Evolutionary conservation across 1,140 invertebrate genomes (phyloP).

Genomic region (Cherax quadricarinatus): DNA sequence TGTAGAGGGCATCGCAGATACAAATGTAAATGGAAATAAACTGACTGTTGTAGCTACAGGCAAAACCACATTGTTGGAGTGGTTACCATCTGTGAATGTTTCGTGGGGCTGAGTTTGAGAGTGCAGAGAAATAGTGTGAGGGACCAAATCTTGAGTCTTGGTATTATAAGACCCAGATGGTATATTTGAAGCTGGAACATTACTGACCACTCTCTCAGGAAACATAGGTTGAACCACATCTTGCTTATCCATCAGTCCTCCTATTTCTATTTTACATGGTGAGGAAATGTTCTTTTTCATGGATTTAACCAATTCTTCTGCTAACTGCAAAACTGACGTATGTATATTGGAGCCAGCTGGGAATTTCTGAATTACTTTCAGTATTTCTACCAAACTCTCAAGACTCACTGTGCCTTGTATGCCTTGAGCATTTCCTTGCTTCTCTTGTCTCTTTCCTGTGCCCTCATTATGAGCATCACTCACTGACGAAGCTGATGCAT

Average conservation of each 20-base stretch:
- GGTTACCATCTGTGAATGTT: not conserved
- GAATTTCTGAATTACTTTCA: conserved; percentile 45
- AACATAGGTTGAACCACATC: not conserved
- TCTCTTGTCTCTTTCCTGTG: conserved; percentile 19
- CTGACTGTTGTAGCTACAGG: conserved; percentile 43
- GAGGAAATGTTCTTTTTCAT: conserved; percentile 51
- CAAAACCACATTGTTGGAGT: not conserved
- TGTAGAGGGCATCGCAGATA: conserved; percentile 47
- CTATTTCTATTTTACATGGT: conserved; percentile 4
- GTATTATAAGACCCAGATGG: not conserved
- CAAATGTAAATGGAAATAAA: conserved; percentile 44
- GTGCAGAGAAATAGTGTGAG: not conserved
- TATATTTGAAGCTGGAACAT: not conserved
- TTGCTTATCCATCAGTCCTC: not conserved
- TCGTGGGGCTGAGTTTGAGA: conserved; percentile 10
- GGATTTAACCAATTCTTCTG: conserved; percentile 44
- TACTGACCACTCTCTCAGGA: not conserved
- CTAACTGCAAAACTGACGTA: conserved; percentile 47
- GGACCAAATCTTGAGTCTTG: conserved; percentile 15
- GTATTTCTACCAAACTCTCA: conserved; percentile 49
- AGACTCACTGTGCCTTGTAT: conserved; percentile 44
- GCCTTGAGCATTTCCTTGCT: not conserved
- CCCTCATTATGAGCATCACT: not conserved
- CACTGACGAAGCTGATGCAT: not conserved
- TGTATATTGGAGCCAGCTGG: conserved; percentile 36